These are phyloP conservation scores for Bombus soroeensis DNA, from an alignment of 1,140 invertebrate species.

Conservation along the genomic window DNA sequence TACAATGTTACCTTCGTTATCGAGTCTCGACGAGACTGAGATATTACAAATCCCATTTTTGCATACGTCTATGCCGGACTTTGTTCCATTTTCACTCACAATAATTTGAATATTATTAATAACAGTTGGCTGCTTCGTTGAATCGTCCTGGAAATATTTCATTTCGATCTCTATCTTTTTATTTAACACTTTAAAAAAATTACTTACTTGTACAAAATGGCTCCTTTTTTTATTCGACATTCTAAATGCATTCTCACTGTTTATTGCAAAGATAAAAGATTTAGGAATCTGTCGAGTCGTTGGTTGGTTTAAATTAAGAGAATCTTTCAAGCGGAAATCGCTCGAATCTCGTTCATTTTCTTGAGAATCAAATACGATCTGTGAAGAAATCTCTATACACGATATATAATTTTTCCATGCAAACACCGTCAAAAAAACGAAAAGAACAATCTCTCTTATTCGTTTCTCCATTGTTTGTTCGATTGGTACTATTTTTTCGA, in stretches of 20 bases:
- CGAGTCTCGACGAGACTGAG: constrained; percentile 44
- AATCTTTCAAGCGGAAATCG: not conserved
- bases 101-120: constrained; percentile 63
- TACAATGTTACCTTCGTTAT: constrained; percentile 61
- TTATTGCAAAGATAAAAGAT: no score
- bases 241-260: not conserved
- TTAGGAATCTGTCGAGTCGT: not conserved
- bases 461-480: constrained; percentile 40
- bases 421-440: not conserved
- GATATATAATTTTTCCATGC: not conserved
- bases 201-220: constrained; percentile 28
- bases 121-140: constrained; percentile 3
- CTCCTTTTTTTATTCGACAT: constrained; percentile 9
- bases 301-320: not conserved
- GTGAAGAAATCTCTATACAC: constrained; percentile 46
- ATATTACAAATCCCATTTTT: constrained; percentile 61
- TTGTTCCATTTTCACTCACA: constrained; percentile 48
- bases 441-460: not conserved
- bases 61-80: constrained; percentile 33
- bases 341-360: constrained; percentile 1
- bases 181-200: not conserved
- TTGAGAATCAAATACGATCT: constrained; percentile 49
- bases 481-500: constrained; percentile 38
- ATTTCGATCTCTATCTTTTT: not conserved
- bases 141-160: constrained; percentile 17